Evolutionary conservation across 2,797 vertebrate species (phyloP), one percentile per base, ranked within the genome.

Genomic region (Ceryle rudis): DNA sequence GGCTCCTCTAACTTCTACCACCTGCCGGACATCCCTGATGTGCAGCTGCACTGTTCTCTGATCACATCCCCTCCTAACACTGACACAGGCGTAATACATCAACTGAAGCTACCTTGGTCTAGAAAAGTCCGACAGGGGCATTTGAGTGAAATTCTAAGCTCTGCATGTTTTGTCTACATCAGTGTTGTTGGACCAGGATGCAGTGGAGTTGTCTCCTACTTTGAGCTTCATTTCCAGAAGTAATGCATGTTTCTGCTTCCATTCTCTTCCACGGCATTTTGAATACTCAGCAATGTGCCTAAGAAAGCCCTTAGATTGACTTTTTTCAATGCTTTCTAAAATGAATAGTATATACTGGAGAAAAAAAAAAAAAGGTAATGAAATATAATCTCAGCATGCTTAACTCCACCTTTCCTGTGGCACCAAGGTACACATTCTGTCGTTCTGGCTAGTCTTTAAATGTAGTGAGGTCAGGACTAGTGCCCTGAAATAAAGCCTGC

Each of bases 371-470:
- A 58, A 88, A 28, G 8, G 51, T 52, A 52, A 85, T 92, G 90
- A 96, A 96, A 96, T 39, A 89, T 47, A 97, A 97, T 71, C 84
- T 65, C 3, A 2, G 58, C 77, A 62, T 57, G 67, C 31, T 72
- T 65, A 83, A 51, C 88, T 89, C 93, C 91, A 79, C 90, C 89
- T 92, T 96, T 97, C 77, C 74, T 96, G 91, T 94, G 91, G 93
- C 90, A 97, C 74, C 4, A 16, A 96, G 94, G 85, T 92, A 89
- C 62, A 25, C 14, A 41, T 94, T 95, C 78, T 92, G 52, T 71
- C 49, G 37, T 91, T 95, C 91, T 93, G 96, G 90, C 88, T 95
- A 95, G 92, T 87, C 87, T 97, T 98, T 97, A 92, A 97, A 93
- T 93, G 64, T 39, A 95, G 69, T 97, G 95, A 97, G 88, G 61